Evolutionary conservation across 64 coral and sea anemone species (phyloP).

Genomic region (Pocillopora damicornis): DNA sequence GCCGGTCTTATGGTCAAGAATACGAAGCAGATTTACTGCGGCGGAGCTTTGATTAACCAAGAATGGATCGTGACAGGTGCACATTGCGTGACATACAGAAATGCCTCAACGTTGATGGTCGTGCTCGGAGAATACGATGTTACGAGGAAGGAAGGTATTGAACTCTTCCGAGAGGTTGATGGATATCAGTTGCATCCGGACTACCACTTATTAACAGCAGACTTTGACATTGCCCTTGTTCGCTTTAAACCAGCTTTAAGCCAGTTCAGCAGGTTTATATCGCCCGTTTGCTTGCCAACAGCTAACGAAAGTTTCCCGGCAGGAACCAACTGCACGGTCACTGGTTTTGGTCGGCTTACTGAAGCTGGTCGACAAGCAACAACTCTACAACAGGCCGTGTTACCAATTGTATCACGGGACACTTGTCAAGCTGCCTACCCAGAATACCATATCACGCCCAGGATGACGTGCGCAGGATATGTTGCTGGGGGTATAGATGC

Average conservation of each 20-base stretch:
- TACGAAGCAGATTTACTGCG: conserved; percentile 42
- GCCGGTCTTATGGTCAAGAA: conserved; percentile 27
- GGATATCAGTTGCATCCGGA: conserved; percentile 23
- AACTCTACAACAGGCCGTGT: conserved; percentile 37
- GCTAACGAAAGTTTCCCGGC: conserved; percentile 8
- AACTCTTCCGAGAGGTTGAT: conserved; percentile 37
- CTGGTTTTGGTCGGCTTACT: conserved; percentile 49
- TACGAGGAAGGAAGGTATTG: conserved; percentile 28
- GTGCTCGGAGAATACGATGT: conserved; percentile 63
- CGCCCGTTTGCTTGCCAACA: conserved; percentile 51
- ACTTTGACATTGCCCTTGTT: conserved; percentile 60
- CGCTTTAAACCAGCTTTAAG: conserved; percentile 26
- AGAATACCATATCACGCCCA: conserved; percentile 19
- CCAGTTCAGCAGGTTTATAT: conserved; percentile 41
- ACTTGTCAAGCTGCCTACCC: conserved; percentile 28
- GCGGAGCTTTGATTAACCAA: conserved; percentile 46
- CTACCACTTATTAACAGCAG: conserved; percentile 31
- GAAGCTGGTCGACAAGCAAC: conserved; percentile 30
- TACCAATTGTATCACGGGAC: conserved; percentile 37
- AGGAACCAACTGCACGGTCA: conserved; percentile 51
- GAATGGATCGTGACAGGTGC: conserved; percentile 71
- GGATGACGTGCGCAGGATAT: conserved; percentile 67
- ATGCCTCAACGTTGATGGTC: conserved; percentile 14
- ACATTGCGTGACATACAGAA: conserved; percentile 43
- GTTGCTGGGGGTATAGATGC: conserved; percentile 46